Percentiles rank a stretch among this genome's conserved stretches.
Conservation (phyloP, 2,797 vertebrate species). For the Serranus cabrilla region DNA sequence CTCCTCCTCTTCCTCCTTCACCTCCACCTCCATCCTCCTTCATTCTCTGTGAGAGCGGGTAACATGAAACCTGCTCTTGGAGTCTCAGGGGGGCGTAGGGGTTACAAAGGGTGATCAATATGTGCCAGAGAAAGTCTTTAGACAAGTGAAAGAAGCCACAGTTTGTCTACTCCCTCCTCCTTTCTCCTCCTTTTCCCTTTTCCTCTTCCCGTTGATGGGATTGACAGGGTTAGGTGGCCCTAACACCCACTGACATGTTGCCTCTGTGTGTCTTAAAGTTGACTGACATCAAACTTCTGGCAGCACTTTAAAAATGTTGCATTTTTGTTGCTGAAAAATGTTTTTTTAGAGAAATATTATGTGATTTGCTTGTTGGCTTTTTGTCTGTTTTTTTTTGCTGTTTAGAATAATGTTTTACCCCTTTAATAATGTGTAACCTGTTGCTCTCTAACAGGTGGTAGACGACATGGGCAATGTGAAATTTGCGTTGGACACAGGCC, state of each 20-base stretch:
- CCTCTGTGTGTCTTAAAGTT: constrained; percentile 48
- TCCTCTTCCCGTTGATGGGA: constrained; percentile 60
- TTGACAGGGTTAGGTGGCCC: constrained; percentile 67
- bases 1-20: constrained; percentile 61
- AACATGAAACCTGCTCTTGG: constrained; percentile 72
- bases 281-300: constrained; percentile 57
- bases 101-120: constrained; percentile 83
- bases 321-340: constrained; percentile 4
- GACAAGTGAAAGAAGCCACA: constrained; percentile 79
- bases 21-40: constrained; percentile 58
- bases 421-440: constrained; percentile 15
- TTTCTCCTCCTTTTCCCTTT: constrained; percentile 46
- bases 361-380: background rate
- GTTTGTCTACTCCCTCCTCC: constrained; percentile 66
- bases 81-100: constrained; percentile 64
- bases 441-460: constrained; percentile 85
- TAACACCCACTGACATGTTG: constrained; percentile 65
- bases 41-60: constrained; percentile 73
- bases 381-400: constrained; percentile 8
- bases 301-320: background rate
- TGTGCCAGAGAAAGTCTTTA: constrained; percentile 81
- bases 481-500: constrained; percentile 88
- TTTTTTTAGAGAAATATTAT: background rate
- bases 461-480: constrained; percentile 92
- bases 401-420: background rate